A percentile compares a stretch with the other conserved stretches of the same genome.
These are phyloP conservation scores for Empis stercorea DNA, from an alignment of 2,888 invertebrate genomes.

Conservation along the genomic window DNA sequence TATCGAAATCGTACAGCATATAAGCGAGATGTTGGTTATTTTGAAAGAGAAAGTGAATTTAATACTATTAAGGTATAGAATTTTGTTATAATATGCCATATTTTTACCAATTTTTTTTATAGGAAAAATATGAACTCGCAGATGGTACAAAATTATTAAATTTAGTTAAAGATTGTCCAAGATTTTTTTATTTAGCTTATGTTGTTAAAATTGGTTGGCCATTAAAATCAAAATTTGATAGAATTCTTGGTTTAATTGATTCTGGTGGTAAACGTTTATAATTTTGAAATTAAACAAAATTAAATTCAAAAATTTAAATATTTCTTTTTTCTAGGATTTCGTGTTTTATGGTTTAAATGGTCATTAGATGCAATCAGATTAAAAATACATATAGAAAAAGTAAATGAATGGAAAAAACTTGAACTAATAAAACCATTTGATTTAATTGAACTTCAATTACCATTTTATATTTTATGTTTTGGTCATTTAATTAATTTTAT, in stretches of 20 bases:
- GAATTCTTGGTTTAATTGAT: slow-evolving; percentile 6
- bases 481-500: slow-evolving; percentile 10
- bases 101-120: no score
- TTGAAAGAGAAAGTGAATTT: slow-evolving; percentile 22
- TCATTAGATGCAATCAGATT: not conserved
- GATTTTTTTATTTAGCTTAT: slow-evolving; percentile 34
- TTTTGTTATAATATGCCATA: not conserved
- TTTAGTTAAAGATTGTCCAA: slow-evolving; percentile 35
- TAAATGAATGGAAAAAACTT: not conserved
- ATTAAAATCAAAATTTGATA: slow-evolving; percentile 19
- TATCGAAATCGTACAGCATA: slow-evolving; percentile 15
- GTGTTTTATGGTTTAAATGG: not conserved
- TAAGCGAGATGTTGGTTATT: slow-evolving; percentile 18
- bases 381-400: not conserved
- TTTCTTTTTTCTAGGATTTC: no score
- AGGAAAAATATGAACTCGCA: not conserved
- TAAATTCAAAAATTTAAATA: no score
- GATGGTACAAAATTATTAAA: slow-evolving; percentile 33
- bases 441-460: slow-evolving; percentile 19
- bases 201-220: slow-evolving; percentile 36
- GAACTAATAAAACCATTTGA: slow-evolving; percentile 6
- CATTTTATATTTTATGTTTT: slow-evolving; percentile 18
- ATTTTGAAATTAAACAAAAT: not conserved
- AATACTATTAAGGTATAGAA: not conserved
- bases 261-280: slow-evolving; percentile 10